Evolutionary conservation across 2,797 vertebrate genomes (phyloP).

Genomic region (Adelosebastes latens): DNA sequence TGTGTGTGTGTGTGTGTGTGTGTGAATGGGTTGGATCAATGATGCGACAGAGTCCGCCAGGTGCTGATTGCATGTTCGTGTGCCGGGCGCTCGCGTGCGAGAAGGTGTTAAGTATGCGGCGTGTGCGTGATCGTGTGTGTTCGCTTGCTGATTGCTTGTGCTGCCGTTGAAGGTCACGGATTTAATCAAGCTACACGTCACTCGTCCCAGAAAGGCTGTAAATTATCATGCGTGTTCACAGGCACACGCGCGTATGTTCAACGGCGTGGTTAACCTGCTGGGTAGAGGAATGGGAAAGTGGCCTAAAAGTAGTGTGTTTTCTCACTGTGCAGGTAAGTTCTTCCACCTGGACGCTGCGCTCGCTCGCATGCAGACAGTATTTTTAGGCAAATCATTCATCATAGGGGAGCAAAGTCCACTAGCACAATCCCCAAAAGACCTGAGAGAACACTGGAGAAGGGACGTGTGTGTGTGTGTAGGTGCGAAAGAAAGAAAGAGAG

Average conservation of each 20-base stretch:
- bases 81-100: constrained; percentile 17
- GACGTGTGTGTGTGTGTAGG: constrained; percentile 15
- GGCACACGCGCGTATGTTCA: background rate
- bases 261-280: constrained; percentile 39
- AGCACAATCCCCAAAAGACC: constrained; percentile 76
- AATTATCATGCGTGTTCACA: constrained; percentile 63
- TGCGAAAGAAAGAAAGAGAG: constrained; percentile 13
- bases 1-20: background rate
- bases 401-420: constrained; percentile 80
- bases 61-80: constrained; percentile 74
- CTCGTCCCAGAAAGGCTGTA: constrained; percentile 71
- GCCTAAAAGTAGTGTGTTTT: constrained; percentile 71
- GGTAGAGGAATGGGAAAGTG: constrained; percentile 54
- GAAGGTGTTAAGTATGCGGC: constrained; percentile 66
- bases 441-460: constrained; percentile 56
- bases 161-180: constrained; percentile 82
- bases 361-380: constrained; percentile 72
- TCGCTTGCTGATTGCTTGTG: constrained; percentile 76
- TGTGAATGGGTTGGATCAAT: constrained; percentile 54
- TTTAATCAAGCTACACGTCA: constrained; percentile 83
- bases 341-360: constrained; percentile 74
- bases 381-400: constrained; percentile 84
- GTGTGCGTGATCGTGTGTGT: constrained; percentile 47
- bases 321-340: constrained; percentile 69
- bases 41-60: constrained; percentile 55